Base-by-base conservation (phyloP, 1,140 invertebrate species). In the Sarcophaga peregrina region DNA sequence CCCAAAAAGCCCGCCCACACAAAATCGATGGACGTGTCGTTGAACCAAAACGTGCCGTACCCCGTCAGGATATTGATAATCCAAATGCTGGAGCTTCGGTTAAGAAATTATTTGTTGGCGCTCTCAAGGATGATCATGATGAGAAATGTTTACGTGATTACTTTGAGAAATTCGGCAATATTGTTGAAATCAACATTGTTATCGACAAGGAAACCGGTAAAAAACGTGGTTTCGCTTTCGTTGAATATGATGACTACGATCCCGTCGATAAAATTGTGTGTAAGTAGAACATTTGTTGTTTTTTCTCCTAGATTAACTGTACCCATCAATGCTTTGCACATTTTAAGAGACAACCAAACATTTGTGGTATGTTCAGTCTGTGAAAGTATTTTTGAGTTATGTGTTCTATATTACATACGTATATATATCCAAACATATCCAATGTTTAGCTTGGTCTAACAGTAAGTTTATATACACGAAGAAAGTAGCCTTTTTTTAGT, bases 201-300 rank as follows among this genome's bases (percentile, higher is more conserved):
- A 96, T 95, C 13, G 97, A 98, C 85, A 97, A 97, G 86, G 95
- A 96, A 84, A 97, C 96, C 6, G 96, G 96, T 47, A 97, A 97
- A 88, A 98, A 97, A 86, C 92, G 97, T 83, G 97, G 97, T 8
- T 98, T 98, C 91, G 97, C 96, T 37, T 98, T 99, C 91, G 96
- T 99, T 25, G 97, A 98, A 90, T 99, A 98, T 90, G 96, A 98
- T 90, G 97, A 98, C 90, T 98, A 98, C 91, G 97, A 98, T 92
- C 95, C 97, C 20, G 97, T 99, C 83, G 97, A 98, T 87, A 98
- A 98, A 93, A 95, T 98, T 90, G 96, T 97, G 86, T 93, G 95
- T 96, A 90, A 90, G 89, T 90, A 86, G 0, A 58, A 68, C 25
- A 37, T 37, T 37, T 37, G 25, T 37, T 13, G 9, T 47, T n/a